Evolutionary conservation across 2,888 invertebrate species (phyloP), one percentile per base, ranked within the genome.

Genomic region (Netelia inedita): DNA sequence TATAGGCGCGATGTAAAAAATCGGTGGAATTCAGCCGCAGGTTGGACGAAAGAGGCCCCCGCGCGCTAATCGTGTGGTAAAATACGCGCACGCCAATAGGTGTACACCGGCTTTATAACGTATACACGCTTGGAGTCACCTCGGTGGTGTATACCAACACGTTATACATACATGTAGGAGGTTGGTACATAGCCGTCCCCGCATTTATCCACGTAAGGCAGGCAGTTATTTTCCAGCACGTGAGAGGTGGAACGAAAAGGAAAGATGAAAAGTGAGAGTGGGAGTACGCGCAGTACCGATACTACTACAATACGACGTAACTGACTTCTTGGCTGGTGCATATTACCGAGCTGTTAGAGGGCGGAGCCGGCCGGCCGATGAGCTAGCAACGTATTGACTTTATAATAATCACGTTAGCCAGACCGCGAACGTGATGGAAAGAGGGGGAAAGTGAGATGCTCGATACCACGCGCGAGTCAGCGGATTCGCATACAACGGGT

Each of bases 311-410:
- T 91, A 89, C 88, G 90, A 90, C 91, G 91, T 92, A 92, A 92
- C 93, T 91, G 93, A 92, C 93, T 93, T 90, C 92, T 92, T 91
- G 92, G 90, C 91, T 89, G 89, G 92, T 91, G 91, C 92, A 93
- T 93, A 93, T 92, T 93, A 93, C 93, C 92, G 91, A 92, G 91
- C 93, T 93, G 93, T 93, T 93, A 92, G 92, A 93, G 93, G 93
- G 93, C 93, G 93, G 93, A 91, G 93, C 89, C 89, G 90, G 91
- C 92, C 93, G 90, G 91, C 92, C 93, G 93, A 93, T 93, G 93
- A 93, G 93, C 93, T 93, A 92, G 93, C 93, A 93, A 93, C 93
- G 93, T 93, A 93, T 93, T 93, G 93, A 93, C 93, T 93, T 93
- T 92, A 93, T 93, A 93, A 93, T 93, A 93, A 93, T 93, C 93